Evolutionary conservation across 1,140 invertebrate genomes (phyloP).

Genomic region (Asbolus verrucosus): DNA sequence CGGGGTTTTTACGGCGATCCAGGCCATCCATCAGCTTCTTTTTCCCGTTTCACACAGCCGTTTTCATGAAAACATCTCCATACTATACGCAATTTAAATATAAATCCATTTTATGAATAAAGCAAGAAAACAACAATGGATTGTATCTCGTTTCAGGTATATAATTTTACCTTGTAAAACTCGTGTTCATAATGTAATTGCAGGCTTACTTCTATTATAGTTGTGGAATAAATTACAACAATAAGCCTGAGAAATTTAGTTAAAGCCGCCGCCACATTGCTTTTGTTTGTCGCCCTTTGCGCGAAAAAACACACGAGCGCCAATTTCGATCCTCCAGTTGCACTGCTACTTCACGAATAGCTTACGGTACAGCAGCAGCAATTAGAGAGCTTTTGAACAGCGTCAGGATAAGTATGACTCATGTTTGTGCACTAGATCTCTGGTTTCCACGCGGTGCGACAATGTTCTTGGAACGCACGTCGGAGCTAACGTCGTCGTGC

Average conservation of each 20-base stretch:
- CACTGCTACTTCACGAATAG: no score
- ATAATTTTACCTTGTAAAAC: slow-evolving; percentile 8
- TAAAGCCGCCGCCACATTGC: slow-evolving; percentile 17
- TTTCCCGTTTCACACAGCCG: background rate
- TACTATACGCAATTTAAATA: slow-evolving; percentile 5
- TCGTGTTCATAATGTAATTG: slow-evolving; percentile 22
- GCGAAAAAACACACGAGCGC: no score
- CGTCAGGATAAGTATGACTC: no score
- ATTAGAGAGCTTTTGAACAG: no score
- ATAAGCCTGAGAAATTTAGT: slow-evolving; percentile 24
- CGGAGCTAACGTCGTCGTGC: no score
- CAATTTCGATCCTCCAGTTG: no score
- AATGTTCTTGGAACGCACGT: no score
- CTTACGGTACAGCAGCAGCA: no score
- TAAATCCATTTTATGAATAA: slow-evolving; percentile 4
- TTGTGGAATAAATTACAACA: slow-evolving; percentile 24
- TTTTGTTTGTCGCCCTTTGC: no score
- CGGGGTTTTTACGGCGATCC: background rate
- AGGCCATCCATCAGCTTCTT: background rate
- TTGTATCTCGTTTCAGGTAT: slow-evolving; percentile 14
- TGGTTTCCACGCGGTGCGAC: no score
- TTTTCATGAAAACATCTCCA: slow-evolving; percentile 2
- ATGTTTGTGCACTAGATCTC: no score
- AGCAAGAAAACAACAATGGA: slow-evolving; percentile 16
- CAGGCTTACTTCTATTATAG: slow-evolving; percentile 10